These are phyloP conservation scores for Habropoda laboriosa DNA, from an alignment of 1,140 invertebrate species.

Conservation along the genomic window DNA sequence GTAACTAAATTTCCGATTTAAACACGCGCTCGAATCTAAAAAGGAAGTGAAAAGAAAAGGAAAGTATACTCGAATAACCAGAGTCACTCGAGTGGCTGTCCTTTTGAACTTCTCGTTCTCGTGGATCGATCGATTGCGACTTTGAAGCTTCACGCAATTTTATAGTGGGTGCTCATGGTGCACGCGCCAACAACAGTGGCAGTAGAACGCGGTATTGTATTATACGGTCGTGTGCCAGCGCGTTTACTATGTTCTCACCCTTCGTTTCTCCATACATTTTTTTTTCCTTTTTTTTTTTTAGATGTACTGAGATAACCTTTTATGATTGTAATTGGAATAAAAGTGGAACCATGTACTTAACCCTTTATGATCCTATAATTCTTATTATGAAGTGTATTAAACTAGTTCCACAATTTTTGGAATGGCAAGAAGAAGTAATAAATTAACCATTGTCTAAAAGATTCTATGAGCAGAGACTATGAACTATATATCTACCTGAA, in stretches of 20 bases:
- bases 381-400: no score
- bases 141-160: background rate
- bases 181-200: constrained; percentile 37
- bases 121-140: background rate
- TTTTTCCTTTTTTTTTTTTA: background rate
- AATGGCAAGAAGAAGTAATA: background rate
- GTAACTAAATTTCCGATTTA: background rate
- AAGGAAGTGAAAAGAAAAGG: background rate
- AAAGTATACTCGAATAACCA: background rate
- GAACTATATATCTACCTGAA: background rate
- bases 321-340: background rate
- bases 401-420: no score
- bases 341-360: background rate
- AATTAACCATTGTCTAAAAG: background rate
- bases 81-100: constrained; percentile 17
- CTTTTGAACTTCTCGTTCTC: background rate
- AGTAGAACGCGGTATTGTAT: constrained; percentile 56
- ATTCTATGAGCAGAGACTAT: background rate
- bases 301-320: background rate
- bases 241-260: constrained; percentile 33
- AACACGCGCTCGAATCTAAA: background rate
- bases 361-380: background rate
- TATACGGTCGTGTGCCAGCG: constrained; percentile 37
- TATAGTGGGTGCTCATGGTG: background rate
- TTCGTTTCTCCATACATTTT: constrained; percentile 14